phyloP scores from a whole-genome alignment of 2,888 invertebrate genomes.

The Diplazon laetatorius region DNA sequence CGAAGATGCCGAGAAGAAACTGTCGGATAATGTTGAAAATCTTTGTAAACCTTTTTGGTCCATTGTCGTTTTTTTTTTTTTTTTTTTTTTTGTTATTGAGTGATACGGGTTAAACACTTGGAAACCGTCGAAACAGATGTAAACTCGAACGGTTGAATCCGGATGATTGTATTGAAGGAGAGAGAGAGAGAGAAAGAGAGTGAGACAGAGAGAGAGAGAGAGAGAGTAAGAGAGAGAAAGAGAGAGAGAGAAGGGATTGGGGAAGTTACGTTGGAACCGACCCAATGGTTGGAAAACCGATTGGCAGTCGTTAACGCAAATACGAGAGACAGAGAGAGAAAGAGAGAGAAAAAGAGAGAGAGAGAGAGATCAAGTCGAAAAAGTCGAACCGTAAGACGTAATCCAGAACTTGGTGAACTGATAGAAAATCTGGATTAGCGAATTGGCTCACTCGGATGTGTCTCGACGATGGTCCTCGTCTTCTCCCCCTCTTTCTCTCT shows the following conservation, averaged over 20 bases:
- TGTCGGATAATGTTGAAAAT: no score
- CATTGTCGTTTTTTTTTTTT: not conserved
- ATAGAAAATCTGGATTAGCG: slow-evolving; percentile 77
- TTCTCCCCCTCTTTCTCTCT: slow-evolving; percentile 21
- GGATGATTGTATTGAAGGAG: no score
- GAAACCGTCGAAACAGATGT: slow-evolving; percentile 47
- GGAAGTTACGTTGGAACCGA: slow-evolving; percentile 54
- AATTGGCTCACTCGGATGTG: slow-evolving; percentile 70
- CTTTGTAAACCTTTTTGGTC: no score
- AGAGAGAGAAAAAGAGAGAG: slow-evolving; percentile 45
- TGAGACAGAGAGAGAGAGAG: no score
- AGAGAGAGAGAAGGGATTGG: no score
- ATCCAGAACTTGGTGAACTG: slow-evolving; percentile 65
- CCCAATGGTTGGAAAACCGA: slow-evolving; percentile 77
- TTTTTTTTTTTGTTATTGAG: not conserved
- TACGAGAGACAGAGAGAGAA: slow-evolving; percentile 65
- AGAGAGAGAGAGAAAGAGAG: no score
- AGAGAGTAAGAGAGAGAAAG: no score
- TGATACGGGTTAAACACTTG: slow-evolving; percentile 37
- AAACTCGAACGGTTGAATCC: slow-evolving; percentile 20
- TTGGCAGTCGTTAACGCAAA: slow-evolving; percentile 77
- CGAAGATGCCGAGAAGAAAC: no score
- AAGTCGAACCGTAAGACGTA: no score
- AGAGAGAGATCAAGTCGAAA: no score
- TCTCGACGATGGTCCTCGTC: slow-evolving; percentile 48